Evolutionary conservation across 1,140 invertebrate species (phyloP).

Genomic region (Bacillus rossius): DNA sequence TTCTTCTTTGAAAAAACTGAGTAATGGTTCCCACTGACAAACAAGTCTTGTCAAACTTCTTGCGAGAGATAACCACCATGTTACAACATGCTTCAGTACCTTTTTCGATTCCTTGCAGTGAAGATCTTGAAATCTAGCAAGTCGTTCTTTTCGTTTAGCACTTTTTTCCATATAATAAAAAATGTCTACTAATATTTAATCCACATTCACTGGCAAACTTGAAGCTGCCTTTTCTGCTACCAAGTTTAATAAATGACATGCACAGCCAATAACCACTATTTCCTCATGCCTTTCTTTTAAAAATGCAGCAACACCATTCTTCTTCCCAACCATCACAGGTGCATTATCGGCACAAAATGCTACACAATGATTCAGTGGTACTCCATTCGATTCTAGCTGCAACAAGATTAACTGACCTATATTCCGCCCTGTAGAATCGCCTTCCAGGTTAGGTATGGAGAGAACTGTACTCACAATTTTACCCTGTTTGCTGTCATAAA

Average conservation of each 20-base stretch:
- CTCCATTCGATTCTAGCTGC: neutral
- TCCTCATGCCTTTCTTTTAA: neutral
- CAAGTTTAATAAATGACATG: neutral
- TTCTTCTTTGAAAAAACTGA: neutral
- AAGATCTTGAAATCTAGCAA: neutral
- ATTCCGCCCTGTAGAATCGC: slow-evolving; percentile 1
- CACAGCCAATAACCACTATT: neutral
- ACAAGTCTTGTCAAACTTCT: neutral
- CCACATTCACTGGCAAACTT: neutral
- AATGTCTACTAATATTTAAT: slow-evolving; percentile 1
- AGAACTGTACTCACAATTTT: neutral
- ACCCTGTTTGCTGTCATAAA: neutral
- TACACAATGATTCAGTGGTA: neutral
- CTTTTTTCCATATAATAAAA: slow-evolving; percentile 1
- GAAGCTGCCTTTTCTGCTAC: neutral
- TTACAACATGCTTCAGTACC: neutral
- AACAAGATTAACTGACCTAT: neutral
- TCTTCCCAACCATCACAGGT: neutral
- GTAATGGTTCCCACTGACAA: neutral
- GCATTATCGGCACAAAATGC: slow-evolving; percentile 2
- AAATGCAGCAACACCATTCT: neutral
- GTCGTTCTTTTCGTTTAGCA: neutral
- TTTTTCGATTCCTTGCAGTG: neutral
- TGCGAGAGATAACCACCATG: neutral
- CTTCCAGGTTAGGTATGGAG: neutral